Evolutionary conservation across 2,113 vertebrate species (phyloP), one percentile per base, ranked within the genome.

Genomic region (Tragelaphus buxtoni): DNA sequence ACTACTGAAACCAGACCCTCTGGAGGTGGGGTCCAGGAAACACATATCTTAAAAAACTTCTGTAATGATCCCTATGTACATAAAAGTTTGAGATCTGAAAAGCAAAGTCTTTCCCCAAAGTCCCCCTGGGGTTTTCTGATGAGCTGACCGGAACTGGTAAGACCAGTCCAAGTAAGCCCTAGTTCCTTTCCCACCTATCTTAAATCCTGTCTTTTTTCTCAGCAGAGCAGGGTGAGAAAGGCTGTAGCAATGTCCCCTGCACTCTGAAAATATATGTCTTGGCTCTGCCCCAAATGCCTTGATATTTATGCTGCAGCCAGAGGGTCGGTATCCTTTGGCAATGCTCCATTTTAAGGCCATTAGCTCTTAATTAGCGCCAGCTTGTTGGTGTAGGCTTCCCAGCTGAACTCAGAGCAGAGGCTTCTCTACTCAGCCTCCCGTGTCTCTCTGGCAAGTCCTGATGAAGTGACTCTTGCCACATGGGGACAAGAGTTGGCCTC

Each of bases 281-380:
- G 96, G 95, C 94, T 96, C 60, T 74, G 72, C 61, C 96, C 94
- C 95, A 97, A 89, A 77, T 84, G 95, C 77, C 96, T 97, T 85
- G 87, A 94, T 95, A 97, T 96, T 97, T 96, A 94, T 42, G 91
- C 93, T 81, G 77, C 80, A 97, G 97, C 85, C 30, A 0, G 93
- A 95, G 96, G 96, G 94, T 96, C 58, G 18, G 91, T 96, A 91
- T 97, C 96, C 96, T 96, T 91, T 95, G 97, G 97, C 95, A 95
- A 53, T 0, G 8, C 74, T 97, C 94, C 92, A 93, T 30, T 56
- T 81, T 93, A 90, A 97, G 91, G 86, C 95, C 94, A 96, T 98
- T 97, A 97, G 72, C 85, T 91, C 95, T 94, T 97, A 96, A 97
- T 98, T 97, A 95, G 94, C 95, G 96, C 96, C 97, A 97, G 97